These are phyloP conservation scores for Diplolepis rosae DNA, from an alignment of 2,888 invertebrate species.

Conservation along the genomic window DNA sequence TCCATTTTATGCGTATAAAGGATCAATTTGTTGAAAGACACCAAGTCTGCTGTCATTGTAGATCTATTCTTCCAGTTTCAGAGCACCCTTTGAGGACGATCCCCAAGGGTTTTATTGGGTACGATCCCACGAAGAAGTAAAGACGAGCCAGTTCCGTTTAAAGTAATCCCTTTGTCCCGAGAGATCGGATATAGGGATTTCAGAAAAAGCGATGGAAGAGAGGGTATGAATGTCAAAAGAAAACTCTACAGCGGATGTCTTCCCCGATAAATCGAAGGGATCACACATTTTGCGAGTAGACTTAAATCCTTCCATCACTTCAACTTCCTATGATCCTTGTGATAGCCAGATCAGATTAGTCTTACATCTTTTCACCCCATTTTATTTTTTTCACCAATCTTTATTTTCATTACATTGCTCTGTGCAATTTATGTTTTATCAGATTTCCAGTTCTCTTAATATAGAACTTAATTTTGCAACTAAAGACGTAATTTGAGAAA, in stretches of 20 bases:
- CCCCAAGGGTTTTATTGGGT: slow-evolving; percentile 26
- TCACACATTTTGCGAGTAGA: slow-evolving; percentile 5
- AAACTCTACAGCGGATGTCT: slow-evolving; percentile 15
- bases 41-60: slow-evolving; percentile 22
- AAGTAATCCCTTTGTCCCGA: slow-evolving; percentile 25
- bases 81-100: slow-evolving; percentile 4
- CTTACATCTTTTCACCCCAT: background rate
- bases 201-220: slow-evolving; percentile 1
- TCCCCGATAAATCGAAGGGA: slow-evolving; percentile 15
- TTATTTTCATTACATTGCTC: too few relatives aligned
- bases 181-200: slow-evolving; percentile 28
- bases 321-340: background rate
- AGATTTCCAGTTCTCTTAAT: too few relatives aligned
- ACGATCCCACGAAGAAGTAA: slow-evolving; percentile 13
- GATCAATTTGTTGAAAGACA: slow-evolving; percentile 25
- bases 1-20: background rate
- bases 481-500: too few relatives aligned
- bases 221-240: slow-evolving; percentile 28
- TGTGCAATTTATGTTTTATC: too few relatives aligned
- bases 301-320: background rate
- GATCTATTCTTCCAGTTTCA: slow-evolving; percentile 19
- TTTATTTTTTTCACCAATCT: too few relatives aligned
- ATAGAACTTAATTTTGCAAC: too few relatives aligned
- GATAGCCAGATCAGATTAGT: background rate
- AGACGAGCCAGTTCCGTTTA: slow-evolving; percentile 27